phyloP scores from a whole-genome alignment of 2,113 vertebrate genomes.

The Oreochromis aureus region DNA sequence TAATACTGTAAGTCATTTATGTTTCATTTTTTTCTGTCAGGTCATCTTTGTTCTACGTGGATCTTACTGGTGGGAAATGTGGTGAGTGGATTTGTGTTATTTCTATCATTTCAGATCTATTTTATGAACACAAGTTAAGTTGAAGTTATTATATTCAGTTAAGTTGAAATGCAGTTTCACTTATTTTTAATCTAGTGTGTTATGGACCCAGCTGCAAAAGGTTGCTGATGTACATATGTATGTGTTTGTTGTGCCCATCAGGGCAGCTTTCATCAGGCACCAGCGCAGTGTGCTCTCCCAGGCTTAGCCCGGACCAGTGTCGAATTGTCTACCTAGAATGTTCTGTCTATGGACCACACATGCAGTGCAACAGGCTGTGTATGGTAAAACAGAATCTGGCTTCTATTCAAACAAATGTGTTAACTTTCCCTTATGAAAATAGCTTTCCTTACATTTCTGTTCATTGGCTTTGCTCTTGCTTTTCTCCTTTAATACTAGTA shows the following conservation, averaged over 20 bases:
- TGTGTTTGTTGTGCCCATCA: slow-evolving; percentile 41
- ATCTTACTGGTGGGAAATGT: slow-evolving; percentile 80
- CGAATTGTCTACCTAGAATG: slow-evolving; percentile 84
- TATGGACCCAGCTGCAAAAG: background rate
- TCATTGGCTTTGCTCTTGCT: background rate
- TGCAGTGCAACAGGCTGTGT: slow-evolving; percentile 80
- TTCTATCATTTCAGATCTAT: background rate
- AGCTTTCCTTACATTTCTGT: background rate
- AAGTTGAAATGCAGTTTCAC: background rate
- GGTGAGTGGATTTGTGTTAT: slow-evolving; percentile 70
- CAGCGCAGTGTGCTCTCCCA: slow-evolving; percentile 79
- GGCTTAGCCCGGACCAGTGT: slow-evolving; percentile 88
- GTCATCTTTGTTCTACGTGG: slow-evolving; percentile 86
- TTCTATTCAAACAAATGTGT: background rate
- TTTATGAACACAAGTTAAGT: background rate
- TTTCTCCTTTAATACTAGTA: slow-evolving; percentile 67
- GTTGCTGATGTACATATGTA: background rate
- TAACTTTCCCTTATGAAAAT: background rate
- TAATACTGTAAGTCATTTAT: background rate
- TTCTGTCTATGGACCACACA: slow-evolving; percentile 78
- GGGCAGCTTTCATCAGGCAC: slow-evolving; percentile 81
- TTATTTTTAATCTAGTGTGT: background rate
- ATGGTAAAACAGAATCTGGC: slow-evolving; percentile 74
- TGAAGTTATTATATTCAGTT: background rate
- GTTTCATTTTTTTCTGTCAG: slow-evolving; percentile 55